These are phyloP conservation scores for Synchiropus splendidus DNA, from an alignment of 2,113 vertebrate genomes.

Conservation along the genomic window DNA sequence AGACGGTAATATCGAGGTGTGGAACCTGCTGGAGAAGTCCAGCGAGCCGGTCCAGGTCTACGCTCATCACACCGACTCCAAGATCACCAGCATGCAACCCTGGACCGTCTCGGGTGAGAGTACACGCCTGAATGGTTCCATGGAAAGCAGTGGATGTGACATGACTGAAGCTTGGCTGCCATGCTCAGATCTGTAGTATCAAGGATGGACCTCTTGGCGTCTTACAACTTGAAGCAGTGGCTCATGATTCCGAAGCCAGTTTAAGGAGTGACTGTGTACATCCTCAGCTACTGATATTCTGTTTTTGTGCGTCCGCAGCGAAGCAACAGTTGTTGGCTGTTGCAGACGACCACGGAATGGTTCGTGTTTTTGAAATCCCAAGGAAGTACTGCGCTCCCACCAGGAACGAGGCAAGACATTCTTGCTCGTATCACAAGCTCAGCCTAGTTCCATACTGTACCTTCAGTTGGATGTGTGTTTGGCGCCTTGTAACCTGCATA, in stretches of 20 bases:
- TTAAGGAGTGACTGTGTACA: too few species aligned
- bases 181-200: too few species aligned
- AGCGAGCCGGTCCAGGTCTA: conserved; percentile 68
- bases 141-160: too few species aligned
- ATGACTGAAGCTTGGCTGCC: too few species aligned
- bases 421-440: neutral
- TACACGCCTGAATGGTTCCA: too few species aligned
- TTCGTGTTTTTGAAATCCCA: conserved; percentile 79
- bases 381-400: conserved; percentile 63
- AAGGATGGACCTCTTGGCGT: too few species aligned
- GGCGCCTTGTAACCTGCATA: neutral
- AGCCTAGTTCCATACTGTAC: neutral
- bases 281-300: too few species aligned
- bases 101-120: conserved; percentile 71
- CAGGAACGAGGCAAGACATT: conserved; percentile 70
- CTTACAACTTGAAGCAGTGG: too few species aligned
- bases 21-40: conserved; percentile 84
- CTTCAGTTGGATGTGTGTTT: neutral
- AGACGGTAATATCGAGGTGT: conserved; percentile 81
- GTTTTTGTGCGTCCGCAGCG: conserved; percentile 41
- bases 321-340: conserved; percentile 82
- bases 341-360: conserved; percentile 72
- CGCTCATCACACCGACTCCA: conserved; percentile 55
- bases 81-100: conserved; percentile 77
- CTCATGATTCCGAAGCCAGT: too few species aligned